Evolutionary conservation across 2,888 invertebrate species (phyloP).

Genomic region (Nomada fucata): DNA sequence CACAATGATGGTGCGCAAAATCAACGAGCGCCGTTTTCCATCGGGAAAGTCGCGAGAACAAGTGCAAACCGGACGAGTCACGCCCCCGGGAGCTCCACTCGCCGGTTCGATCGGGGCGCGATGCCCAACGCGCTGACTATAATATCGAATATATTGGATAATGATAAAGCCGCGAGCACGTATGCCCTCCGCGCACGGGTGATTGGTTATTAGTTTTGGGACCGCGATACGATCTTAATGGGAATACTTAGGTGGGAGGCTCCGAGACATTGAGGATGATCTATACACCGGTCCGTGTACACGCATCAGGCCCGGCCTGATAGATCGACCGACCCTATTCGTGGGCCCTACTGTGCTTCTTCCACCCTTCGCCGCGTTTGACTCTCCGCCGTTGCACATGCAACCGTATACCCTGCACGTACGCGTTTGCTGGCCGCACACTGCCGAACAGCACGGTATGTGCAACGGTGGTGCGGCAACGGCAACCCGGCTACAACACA

Average conservation of each 20-base stretch:
- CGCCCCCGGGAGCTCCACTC: slow-evolving; percentile 1
- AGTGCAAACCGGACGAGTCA: neutral
- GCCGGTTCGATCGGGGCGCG: slow-evolving; percentile 50
- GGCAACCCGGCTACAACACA: slow-evolving; percentile 75
- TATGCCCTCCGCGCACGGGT: slow-evolving; percentile 75
- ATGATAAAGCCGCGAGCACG: slow-evolving; percentile 80
- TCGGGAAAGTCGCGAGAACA: slow-evolving; percentile 23
- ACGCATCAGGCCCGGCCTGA: slow-evolving; percentile 67
- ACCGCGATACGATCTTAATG: slow-evolving; percentile 81
- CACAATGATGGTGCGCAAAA: too few species aligned
- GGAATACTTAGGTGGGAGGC: slow-evolving; percentile 83
- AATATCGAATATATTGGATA: slow-evolving; percentile 79
- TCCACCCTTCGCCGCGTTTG: slow-evolving; percentile 27
- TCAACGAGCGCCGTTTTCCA: neutral
- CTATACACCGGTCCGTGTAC: slow-evolving; percentile 75
- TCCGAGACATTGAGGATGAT: slow-evolving; percentile 80
- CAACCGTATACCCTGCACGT: neutral
- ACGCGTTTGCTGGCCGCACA: slow-evolving; percentile 33
- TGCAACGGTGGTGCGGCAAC: slow-evolving; percentile 53
- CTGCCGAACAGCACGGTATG: slow-evolving; percentile 35
- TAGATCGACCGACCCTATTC: slow-evolving; percentile 73
- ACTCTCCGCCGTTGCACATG: neutral
- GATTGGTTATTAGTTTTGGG: slow-evolving; percentile 83
- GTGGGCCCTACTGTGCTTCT: slow-evolving; percentile 59
- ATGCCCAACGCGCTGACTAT: slow-evolving; percentile 67